Base-by-base conservation (phyloP, 2,888 invertebrate species). In the Drosophila emarginata region DNA sequence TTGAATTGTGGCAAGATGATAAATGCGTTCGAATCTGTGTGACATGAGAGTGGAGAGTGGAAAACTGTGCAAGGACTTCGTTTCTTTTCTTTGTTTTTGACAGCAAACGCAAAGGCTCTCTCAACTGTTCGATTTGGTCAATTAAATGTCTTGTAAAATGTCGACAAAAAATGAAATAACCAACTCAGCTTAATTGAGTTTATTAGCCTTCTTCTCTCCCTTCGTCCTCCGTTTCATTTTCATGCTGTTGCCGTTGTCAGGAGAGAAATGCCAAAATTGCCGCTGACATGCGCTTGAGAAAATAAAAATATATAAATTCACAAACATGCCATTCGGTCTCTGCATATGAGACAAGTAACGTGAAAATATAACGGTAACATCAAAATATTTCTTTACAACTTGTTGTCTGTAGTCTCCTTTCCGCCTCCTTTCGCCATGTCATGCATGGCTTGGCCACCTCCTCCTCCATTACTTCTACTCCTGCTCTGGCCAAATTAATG, bases 1-100 rank as follows among this genome's bases (percentile, higher is more conserved):
- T 87, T 85, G 85, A 85, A 85, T 85, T 88, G 87, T 87, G 79
- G 85, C 75, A 87, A 84, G 87, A 81, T 85, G 85, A 85, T 84
- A 84, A 54, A 84, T 85, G 85, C 85, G 84, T 88, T 88, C 72
- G 84, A 69, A 61, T 72, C 70, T 87, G 73, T 82, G 76, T 83
- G 54, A 54, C 54, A 54, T 18, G 54, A 36, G 15, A 18, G 53
- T 53, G 32, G 45, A 45, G 28, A 36, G 53, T 53, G 54, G 18
- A 45, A 52, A 28, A 11, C 6, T 18, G 45, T 4, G 45, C 9
- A 7, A 45, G 45, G 45, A 60, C 36, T 36, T 37, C 23, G 26
- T 74, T 26, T 26, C 26, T 26, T 26, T 26, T 26, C 6, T 26
- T 26, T 4, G 26, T 26, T 5, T 26, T 32, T 32, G 32, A 64